Evolutionary conservation across 2,888 invertebrate species (phyloP).

Genomic region (Sabatieria punctata): DNA sequence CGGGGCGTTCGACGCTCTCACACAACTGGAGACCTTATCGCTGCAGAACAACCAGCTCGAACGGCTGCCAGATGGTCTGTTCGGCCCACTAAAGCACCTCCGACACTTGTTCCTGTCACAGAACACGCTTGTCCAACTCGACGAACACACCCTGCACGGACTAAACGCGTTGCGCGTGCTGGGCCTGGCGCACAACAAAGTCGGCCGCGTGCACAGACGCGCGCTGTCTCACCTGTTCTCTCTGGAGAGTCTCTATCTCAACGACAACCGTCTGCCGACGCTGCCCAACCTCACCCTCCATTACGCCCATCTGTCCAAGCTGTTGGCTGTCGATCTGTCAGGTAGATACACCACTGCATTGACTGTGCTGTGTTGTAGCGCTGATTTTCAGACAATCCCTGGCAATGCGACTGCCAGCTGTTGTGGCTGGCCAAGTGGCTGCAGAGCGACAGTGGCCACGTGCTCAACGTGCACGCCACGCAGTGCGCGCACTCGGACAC

Average conservation of each 20-base stretch:
- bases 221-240: conserved; percentile 6
- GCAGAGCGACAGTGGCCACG: not conserved
- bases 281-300: conserved; percentile 21
- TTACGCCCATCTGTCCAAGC: conserved; percentile 14
- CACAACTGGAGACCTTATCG: conserved; percentile 24
- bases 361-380: not conserved
- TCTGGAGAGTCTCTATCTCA: conserved; percentile 16
- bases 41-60: conserved; percentile 32
- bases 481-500: not conserved
- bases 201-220: conserved; percentile 8
- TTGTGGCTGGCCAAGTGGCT: conserved; percentile 22
- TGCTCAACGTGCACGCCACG: not conserved
- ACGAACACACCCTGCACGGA: not conserved
- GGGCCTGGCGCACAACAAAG: conserved; percentile 13
- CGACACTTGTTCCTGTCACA: conserved; percentile 35
- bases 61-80: conserved; percentile 29
- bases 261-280: conserved; percentile 22
- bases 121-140: conserved; percentile 23
- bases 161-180: conserved; percentile 11
- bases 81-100: conserved; percentile 29
- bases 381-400: conserved; percentile 18
- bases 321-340: conserved; percentile 24
- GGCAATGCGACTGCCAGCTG: conserved; percentile 5
- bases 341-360: too few species aligned
- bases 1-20: conserved; percentile 14